Evolutionary conservation across 92 coral and sea anemone species (phyloP), one percentile per base, ranked within the genome.

Genomic region (Scolanthus callimorphus): DNA sequence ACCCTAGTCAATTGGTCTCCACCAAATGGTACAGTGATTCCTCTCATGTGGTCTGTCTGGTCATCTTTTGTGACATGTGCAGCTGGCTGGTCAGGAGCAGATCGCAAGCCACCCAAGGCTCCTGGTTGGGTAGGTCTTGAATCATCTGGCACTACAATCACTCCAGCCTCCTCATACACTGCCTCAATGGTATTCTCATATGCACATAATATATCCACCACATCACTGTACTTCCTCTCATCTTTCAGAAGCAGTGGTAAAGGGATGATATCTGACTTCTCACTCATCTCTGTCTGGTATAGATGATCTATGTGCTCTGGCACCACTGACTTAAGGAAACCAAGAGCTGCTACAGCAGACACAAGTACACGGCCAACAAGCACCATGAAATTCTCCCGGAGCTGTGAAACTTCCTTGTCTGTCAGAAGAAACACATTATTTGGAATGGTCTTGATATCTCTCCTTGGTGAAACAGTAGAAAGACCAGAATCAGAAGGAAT

Each of bases 331-430:
- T 74, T 63, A 31, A 74, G 25, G 23, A 74, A 65, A 17, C 55
- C 39, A 25, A 74, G 51, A 17, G 59, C 11, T 12, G 55, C 31
- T 4, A 75, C 50, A 31, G 23, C 49, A 1, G 54, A 13, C 4
- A 59, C 51, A 4, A 76, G 53, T 1, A 76, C 62, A 25, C 76
- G 57, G 2, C 70, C 76, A 15, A 67, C 75, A 20, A 76, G 39
- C n/a, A 76, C 75, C 58, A 57, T 76, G 23, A 66, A 78, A 64
- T 78, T 59, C 49, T 78, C 78, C 11, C 67, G 30, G 20, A 70
- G n/a, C n/a, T n/a, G n/a, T n/a, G n/a, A n/a, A n/a, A n/a, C n/a
- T n/a, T n/a, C n/a, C n/a, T n/a, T n/a, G n/a, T n/a, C n/a, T n/a
- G n/a, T n/a, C n/a, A n/a, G n/a, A n/a, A n/a, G n/a, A n/a, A n/a